Percentiles rank a stretch among this genome's conserved stretches.
Evolutionary conservation across 2,797 vertebrate species (phyloP).

Genomic region (Neosilurus mollespiculum): DNA sequence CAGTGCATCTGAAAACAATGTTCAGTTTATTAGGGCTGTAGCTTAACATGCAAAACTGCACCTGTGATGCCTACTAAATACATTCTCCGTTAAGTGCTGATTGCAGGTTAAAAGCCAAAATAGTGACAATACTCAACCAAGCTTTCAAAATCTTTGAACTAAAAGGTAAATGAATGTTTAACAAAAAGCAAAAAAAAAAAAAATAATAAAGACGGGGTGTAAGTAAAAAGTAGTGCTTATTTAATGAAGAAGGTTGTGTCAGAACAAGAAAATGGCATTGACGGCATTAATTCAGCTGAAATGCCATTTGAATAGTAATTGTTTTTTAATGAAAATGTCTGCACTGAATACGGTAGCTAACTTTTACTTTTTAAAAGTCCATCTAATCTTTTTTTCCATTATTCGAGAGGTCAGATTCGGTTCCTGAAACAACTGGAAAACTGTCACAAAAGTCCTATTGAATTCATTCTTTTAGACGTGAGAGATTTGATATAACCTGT

Average conservation of each 20-base stretch:
- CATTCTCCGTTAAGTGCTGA: neutral
- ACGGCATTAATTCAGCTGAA: neutral
- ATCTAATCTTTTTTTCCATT: neutral
- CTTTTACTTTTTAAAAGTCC: neutral
- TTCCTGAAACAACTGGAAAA: neutral
- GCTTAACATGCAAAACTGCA: neutral
- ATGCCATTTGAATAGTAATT: neutral
- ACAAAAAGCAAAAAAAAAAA: neutral
- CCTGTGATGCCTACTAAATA: neutral
- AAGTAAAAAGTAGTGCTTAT: neutral
- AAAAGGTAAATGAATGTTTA: slow-evolving; percentile 3
- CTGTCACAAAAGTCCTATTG: neutral
- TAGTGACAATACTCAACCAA: neutral
- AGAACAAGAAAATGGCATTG: neutral
- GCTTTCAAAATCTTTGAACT: neutral
- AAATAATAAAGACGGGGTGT: neutral
- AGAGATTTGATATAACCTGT: neutral
- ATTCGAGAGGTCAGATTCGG: neutral
- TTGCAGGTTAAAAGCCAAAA: neutral
- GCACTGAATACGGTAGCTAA: neutral
- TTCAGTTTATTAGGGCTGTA: neutral
- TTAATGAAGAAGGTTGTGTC: neutral
- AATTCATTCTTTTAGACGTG: neutral
- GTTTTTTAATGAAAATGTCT: neutral
- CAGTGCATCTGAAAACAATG: neutral